Percentiles rank a stretch among this genome's conserved stretches.
phyloP scores from a whole-genome alignment of 2,797 vertebrate species.

The Hozukius guyotensis region DNA sequence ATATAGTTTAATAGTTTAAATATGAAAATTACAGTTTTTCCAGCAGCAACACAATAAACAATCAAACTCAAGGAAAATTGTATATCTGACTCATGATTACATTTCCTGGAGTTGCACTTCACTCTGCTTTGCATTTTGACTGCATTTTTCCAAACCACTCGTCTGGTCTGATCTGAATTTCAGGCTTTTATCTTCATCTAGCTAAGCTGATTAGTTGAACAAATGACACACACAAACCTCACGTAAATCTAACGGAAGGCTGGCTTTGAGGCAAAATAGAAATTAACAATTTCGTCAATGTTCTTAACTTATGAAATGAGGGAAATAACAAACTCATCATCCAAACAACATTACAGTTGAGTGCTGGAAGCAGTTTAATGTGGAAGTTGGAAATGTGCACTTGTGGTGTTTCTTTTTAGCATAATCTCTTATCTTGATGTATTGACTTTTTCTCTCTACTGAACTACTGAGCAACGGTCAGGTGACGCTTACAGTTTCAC shows the following conservation, averaged over 20 bases:
- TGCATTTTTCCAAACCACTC: not conserved
- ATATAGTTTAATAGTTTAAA: not conserved
- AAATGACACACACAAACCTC: constrained; percentile 20
- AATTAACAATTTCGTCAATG: constrained; percentile 34
- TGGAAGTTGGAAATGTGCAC: not conserved
- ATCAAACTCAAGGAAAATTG: not conserved
- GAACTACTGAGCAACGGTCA: not conserved
- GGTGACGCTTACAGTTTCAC: too few relatives aligned
- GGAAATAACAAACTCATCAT: constrained; percentile 32
- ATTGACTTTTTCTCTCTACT: not conserved
- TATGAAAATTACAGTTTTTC: not conserved
- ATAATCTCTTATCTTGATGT: not conserved
- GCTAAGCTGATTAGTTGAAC: constrained; percentile 5
- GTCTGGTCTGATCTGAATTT: not conserved
- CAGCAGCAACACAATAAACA: not conserved
- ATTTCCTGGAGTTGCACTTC: not conserved
- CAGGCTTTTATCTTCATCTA: not conserved
- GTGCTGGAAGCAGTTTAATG: not conserved
- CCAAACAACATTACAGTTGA: not conserved
- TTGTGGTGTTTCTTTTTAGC: not conserved
- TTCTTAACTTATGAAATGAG: not conserved
- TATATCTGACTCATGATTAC: not conserved
- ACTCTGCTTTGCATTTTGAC: not conserved
- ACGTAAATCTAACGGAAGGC: constrained; percentile 43
- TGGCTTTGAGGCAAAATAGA: constrained; percentile 26